phyloP scores from a whole-genome alignment of 35 echinoderm and acorn worm genomes.

The Ptychodera flava region DNA sequence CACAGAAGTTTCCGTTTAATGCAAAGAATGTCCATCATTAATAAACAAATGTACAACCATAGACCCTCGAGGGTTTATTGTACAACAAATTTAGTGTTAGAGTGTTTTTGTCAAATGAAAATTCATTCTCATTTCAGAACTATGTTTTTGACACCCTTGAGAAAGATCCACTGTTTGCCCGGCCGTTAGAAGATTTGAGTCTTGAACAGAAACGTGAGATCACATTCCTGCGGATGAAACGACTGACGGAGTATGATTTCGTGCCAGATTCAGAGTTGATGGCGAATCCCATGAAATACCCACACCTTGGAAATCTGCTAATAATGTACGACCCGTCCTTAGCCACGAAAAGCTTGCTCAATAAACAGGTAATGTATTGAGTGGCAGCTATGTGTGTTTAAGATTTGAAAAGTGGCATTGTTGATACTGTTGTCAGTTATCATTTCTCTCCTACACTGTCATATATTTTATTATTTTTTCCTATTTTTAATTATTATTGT shows the following conservation, averaged over 20 bases:
- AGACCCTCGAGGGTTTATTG: too few relatives aligned
- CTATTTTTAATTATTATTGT: background rate
- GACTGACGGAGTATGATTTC: constrained; percentile 50
- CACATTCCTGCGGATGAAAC: constrained; percentile 38
- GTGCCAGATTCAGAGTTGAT: constrained; percentile 14
- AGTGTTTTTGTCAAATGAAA: too few relatives aligned
- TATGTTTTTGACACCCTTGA: constrained; percentile 64
- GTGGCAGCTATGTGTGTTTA: too few relatives aligned
- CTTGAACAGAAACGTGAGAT: constrained; percentile 51
- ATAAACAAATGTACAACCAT: too few relatives aligned
- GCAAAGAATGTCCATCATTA: too few relatives aligned
- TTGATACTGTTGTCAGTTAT: background rate
- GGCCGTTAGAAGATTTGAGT: constrained; percentile 11
- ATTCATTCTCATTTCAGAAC: constrained; percentile 40
- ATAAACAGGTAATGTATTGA: constrained; percentile 44
- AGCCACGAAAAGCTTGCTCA: constrained; percentile 53
- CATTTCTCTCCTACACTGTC: background rate
- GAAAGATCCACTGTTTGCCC: constrained; percentile 66
- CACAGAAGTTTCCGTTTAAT: too few relatives aligned
- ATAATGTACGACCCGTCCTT: constrained; percentile 66
- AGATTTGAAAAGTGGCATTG: background rate
- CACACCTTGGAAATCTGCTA: constrained; percentile 38
- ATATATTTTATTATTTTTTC: background rate
- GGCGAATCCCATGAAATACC: background rate
- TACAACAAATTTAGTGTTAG: too few relatives aligned